Conservation (phyloP, 2,888 invertebrate genomes). For the Pomacea canaliculata region DNA sequence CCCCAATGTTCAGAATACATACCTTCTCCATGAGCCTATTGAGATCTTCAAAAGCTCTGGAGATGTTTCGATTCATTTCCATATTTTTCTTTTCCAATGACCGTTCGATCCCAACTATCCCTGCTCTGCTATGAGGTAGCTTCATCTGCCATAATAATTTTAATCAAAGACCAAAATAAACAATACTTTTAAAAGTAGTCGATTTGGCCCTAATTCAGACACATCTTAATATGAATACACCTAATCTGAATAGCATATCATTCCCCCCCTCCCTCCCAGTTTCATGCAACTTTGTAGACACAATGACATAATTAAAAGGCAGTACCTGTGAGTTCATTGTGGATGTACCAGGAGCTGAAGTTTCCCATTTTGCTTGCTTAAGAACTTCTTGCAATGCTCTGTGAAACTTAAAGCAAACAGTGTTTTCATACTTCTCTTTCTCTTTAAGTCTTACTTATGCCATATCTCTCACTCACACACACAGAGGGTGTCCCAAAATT, state of each 20-base stretch:
- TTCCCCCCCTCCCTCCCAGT: too few species aligned
- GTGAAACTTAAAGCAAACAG: conserved; percentile 50
- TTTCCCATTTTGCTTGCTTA: conserved; percentile 56
- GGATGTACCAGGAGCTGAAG: conserved; percentile 37
- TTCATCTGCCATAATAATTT: too few species aligned
- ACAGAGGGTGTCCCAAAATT: too few species aligned
- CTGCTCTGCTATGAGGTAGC: conserved; percentile 77
- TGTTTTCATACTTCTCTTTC: neutral
- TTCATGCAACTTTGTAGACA: too few species aligned
- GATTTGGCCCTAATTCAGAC: too few species aligned
- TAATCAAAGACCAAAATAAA: neutral
- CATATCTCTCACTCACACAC: too few species aligned
- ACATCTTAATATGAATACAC: too few species aligned
- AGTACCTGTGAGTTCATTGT: conserved; percentile 24
- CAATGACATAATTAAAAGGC: too few species aligned
- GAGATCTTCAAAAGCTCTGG: conserved; percentile 94
- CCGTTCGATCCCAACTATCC: conserved; percentile 96
- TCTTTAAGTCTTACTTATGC: neutral
- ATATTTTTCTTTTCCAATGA: conserved; percentile 90
- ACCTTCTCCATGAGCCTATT: conserved; percentile 90
- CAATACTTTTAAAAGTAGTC: neutral
- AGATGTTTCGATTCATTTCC: conserved; percentile 91
- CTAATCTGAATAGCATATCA: too few species aligned
- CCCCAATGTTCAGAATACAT: too few species aligned
- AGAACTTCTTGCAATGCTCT: conserved; percentile 53